Percentiles rank a stretch among this genome's conserved stretches.
These are phyloP conservation scores for Falco naumanni DNA, from an alignment of 2,797 vertebrate species.

Conservation along the genomic window DNA sequence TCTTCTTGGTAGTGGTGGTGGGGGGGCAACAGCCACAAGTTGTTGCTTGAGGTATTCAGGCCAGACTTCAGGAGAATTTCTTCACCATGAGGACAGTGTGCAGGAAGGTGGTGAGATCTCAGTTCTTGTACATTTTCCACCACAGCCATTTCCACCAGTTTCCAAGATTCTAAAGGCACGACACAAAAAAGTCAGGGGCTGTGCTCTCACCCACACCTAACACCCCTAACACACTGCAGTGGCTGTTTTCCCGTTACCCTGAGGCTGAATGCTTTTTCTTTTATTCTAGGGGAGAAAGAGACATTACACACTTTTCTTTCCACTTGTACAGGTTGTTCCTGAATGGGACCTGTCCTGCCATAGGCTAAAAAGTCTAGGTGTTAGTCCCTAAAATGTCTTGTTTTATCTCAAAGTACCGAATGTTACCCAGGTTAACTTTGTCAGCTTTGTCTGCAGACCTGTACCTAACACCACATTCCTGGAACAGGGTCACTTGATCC, in stretches of 20 bases:
- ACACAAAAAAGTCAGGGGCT: neutral
- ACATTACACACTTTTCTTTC: neutral
- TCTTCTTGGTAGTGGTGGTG: neutral
- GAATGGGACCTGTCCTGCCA: neutral
- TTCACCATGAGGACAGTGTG: neutral
- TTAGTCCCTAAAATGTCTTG: neutral
- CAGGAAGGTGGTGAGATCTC: neutral
- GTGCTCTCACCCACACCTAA: neutral
- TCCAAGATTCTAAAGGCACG: neutral
- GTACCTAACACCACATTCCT: neutral
- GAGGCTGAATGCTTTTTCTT: neutral
- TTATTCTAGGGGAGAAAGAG: neutral
- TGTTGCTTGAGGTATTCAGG: neutral
- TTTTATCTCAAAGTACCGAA: neutral
- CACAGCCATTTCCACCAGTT: neutral
- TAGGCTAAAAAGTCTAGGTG: neutral
- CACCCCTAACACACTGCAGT: neutral
- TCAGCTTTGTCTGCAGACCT: neutral
- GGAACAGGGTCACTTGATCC: neutral
- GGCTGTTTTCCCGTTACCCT: neutral
- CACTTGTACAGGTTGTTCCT: neutral
- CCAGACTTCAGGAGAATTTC: neutral
- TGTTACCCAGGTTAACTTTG: neutral
- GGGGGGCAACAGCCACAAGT: neutral
- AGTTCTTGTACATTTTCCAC: neutral